Base-by-base conservation (phyloP, 2,888 invertebrate genomes). In the Eupsilia transversa region DNA sequence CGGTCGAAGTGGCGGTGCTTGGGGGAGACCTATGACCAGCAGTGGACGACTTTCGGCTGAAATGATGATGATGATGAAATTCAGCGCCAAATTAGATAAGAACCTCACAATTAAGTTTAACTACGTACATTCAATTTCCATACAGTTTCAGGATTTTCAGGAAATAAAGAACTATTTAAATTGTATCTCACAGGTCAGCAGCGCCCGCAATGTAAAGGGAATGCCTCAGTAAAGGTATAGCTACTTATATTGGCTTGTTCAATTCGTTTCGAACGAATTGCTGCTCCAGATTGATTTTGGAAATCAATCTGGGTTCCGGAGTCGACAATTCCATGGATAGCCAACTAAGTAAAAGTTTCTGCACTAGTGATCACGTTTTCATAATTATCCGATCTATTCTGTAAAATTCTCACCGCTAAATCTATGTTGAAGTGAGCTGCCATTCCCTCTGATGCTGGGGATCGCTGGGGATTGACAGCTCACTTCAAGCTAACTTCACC, bases 271-370 rank as follows among this genome's bases (percentile, higher is more conserved):
- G 20, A 57, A 54, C 56, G 14, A 79, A 82, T 57, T 82, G 49
- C 78, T 52, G 17, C 14, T 81, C 61, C 30, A 52, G 56, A 66
- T 81, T 66, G 49, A 80, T 80, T 77, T 59, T 74, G 12, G 2
- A 43, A 46, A 77, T 64, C 43, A 81, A 74, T 77, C 74, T 65
- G 27, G 17, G 35, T 80, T 59, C 49, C 20, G 30, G 4, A 43
- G 10, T 20, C 35, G 41, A 52, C 43, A 43, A 59, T 59, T 1
- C 54, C 33, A 30, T 20, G 17, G 30, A 27, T 65, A 52, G 33
- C 20, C 43, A 27, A 43, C 20, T 23, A 46, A 30, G 61, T 52
- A 59, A 41, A 14, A 27, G 9, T 23, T 60, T 52, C 12, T 49
- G 20, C n/a, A 59, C 9, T 46, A 43, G 20, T 33, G 12, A 68